These are phyloP conservation scores for Capromys pilorides DNA, from an alignment of 2,797 vertebrate genomes.

Conservation along the genomic window DNA sequence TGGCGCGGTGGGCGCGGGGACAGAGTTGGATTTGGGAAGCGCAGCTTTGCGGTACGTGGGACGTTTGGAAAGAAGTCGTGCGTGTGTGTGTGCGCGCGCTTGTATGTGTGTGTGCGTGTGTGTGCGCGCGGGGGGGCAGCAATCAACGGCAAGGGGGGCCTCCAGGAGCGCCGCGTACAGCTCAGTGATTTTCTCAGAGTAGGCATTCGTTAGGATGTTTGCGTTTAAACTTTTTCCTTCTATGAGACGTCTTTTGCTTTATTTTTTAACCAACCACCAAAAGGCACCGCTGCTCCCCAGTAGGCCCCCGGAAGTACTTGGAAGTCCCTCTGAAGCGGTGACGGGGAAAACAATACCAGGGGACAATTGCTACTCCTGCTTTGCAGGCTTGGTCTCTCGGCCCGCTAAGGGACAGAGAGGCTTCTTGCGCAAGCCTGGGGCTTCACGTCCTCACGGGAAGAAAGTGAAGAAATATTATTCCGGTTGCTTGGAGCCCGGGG, in stretches of 20 bases:
- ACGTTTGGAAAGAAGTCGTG: slow-evolving; percentile 14
- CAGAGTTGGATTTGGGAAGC: slow-evolving; percentile 25
- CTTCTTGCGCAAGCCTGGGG: slow-evolving; percentile 39
- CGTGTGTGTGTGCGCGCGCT: too few species aligned
- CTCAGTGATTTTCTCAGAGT: neutral
- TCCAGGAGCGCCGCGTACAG: neutral
- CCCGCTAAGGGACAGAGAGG: neutral
- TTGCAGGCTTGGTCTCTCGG: neutral
- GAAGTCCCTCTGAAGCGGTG: neutral
- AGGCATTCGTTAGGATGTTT: neutral
- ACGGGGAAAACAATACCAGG: slow-evolving; percentile 51
- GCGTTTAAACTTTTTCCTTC: slow-evolving; percentile 63
- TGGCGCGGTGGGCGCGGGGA: neutral
- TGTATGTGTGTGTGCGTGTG: too few species aligned
- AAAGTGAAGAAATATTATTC: neutral
- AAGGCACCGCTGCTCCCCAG: slow-evolving; percentile 21
- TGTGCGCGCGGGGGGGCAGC: neutral
- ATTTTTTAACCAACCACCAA: slow-evolving; percentile 16
- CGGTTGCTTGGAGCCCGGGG: neutral
- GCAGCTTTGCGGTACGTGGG: slow-evolving; percentile 53
- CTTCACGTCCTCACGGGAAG: neutral
- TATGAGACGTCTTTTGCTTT: slow-evolving; percentile 44
- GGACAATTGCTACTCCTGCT: neutral
- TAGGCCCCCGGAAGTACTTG: neutral
- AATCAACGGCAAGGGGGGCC: neutral